Evolutionary conservation across 2,888 invertebrate species (phyloP).

Genomic region (Apomyelois bistriatella): DNA sequence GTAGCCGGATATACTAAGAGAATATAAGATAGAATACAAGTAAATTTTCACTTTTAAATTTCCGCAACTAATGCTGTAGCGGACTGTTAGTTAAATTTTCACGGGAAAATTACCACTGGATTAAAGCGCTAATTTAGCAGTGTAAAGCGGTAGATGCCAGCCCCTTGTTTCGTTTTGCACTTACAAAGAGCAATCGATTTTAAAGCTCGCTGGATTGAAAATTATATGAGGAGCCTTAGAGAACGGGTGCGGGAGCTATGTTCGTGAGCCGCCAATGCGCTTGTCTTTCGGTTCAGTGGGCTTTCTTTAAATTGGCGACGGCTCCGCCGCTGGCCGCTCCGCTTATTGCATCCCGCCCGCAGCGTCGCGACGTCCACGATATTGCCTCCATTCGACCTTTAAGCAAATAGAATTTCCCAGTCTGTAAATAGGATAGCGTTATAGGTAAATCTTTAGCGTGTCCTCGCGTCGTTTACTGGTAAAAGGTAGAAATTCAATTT

Average conservation of each 20-base stretch:
- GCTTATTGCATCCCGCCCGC: conserved; percentile 76
- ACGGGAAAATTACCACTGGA: conserved; percentile 37
- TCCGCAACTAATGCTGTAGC: neutral
- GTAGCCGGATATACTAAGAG: conserved; percentile 3
- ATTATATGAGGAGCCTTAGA: conserved; percentile 77
- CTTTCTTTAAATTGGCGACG: conserved; percentile 81
- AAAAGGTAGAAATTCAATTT: conserved; percentile 64
- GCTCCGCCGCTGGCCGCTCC: conserved; percentile 70
- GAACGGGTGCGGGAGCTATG: conserved; percentile 60
- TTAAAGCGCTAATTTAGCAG: conserved; percentile 57
- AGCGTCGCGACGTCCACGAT: conserved; percentile 74
- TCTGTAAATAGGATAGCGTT: conserved; percentile 71
- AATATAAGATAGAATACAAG: neutral
- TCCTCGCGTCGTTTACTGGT: conserved; percentile 52
- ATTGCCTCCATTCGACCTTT: conserved; percentile 77
- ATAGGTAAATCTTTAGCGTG: conserved; percentile 64
- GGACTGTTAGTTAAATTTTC: conserved; percentile 25
- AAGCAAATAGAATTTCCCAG: conserved; percentile 76
- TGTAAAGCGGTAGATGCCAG: conserved; percentile 43
- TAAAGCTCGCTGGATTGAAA: conserved; percentile 79
- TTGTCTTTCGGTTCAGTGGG: conserved; percentile 81
- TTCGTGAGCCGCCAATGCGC: conserved; percentile 79
- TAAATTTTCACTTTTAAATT: conserved; percentile 8
- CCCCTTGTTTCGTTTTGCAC: conserved; percentile 66
- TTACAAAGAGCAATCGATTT: conserved; percentile 78